Percentiles rank a stretch among this genome's conserved stretches.
phyloP scores from a whole-genome alignment of 1,140 invertebrate species.

The Drosophila subpulchrella region DNA sequence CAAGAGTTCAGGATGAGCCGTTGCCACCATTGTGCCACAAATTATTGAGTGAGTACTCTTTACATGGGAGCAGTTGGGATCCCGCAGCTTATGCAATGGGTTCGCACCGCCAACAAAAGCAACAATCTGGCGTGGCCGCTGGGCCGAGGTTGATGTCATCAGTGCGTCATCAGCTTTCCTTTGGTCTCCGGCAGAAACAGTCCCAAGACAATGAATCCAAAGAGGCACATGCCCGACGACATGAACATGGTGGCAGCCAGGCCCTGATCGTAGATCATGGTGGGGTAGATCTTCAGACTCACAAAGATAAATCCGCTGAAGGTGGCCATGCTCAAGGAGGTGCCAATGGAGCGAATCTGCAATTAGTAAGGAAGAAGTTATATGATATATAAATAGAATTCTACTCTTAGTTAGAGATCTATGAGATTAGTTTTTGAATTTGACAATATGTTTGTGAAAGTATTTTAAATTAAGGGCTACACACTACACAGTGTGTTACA shows the following conservation, averaged over 20 bases:
- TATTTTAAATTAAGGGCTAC: no score
- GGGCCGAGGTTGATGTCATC: slow-evolving; percentile 40
- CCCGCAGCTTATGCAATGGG: slow-evolving; percentile 54
- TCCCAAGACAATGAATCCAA: slow-evolving; percentile 66
- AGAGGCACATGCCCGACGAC: slow-evolving; percentile 55
- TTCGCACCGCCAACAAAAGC: slow-evolving; percentile 40
- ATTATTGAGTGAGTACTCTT: slow-evolving; percentile 42
- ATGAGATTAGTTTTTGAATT: neutral
- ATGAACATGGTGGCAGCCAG: slow-evolving; percentile 67
- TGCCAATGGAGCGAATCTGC: slow-evolving; percentile 70
- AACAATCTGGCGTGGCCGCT: slow-evolving; percentile 52
- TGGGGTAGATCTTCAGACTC: slow-evolving; percentile 69
- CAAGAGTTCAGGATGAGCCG: slow-evolving; percentile 71
- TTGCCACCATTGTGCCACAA: slow-evolving; percentile 41
- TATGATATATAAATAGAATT: neutral
- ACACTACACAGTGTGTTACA: no score
- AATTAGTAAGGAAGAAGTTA: neutral
- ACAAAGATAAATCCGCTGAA: slow-evolving; percentile 66
- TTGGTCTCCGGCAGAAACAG: slow-evolving; percentile 74
- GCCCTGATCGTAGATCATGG: slow-evolving; percentile 62
- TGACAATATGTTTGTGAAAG: no score
- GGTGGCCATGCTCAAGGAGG: slow-evolving; percentile 71
- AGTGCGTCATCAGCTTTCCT: slow-evolving; percentile 72
- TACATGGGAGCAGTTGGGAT: slow-evolving; percentile 24
- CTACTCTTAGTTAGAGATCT: neutral